Base-by-base conservation (phyloP, 2,888 invertebrate genomes). In the Abscondita cerata region DNA sequence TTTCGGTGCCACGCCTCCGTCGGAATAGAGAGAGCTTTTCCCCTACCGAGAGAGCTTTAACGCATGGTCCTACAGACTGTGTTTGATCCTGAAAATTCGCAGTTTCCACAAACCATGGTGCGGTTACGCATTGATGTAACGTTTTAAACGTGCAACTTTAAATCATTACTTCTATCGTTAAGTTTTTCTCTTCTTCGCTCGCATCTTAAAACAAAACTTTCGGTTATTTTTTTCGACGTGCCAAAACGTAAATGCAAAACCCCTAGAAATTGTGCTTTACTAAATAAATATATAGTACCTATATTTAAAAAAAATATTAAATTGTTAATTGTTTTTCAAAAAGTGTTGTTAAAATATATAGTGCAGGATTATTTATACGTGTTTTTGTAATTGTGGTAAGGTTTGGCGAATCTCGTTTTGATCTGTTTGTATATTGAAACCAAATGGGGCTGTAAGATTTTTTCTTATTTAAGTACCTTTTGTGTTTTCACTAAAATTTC, bases 41-140 rank as follows among this genome's bases (percentile, higher is more conserved):
- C 63, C 63, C 63, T 59, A 63, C 63, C 63, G 55, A n/a, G n/a
- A n/a, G n/a, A 50, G 55, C 56, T 64, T 48, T 53, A 64, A 64
- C 64, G 64, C 64, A 64, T 64, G 64, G 64, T 64, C 59, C 52
- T 61, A 52, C 54, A 41, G 56, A 55, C 64, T 59, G 57, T 53
- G 38, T 58, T 57, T 54, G 57, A 53, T 61, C 53, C 62, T 62
- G 58, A 31, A 53, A 48, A 58, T 53, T 62, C 58, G 50, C 62
- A 62, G 62, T 62, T 62, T 58, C 58, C 20, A 40, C 36, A 47
- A 36, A 62, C 46, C 48, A 62, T 62, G 62, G 52, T 58, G 40
- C 62, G 57, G 62, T 51, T 58, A 57, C 62, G 58, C 48, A 52
- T 57, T 36, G 31, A 25, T 38, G 33, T 31, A 52, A 36, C 34